These are phyloP conservation scores for Pampusana beccarii DNA, from an alignment of 2,113 vertebrate species.

Conservation along the genomic window DNA sequence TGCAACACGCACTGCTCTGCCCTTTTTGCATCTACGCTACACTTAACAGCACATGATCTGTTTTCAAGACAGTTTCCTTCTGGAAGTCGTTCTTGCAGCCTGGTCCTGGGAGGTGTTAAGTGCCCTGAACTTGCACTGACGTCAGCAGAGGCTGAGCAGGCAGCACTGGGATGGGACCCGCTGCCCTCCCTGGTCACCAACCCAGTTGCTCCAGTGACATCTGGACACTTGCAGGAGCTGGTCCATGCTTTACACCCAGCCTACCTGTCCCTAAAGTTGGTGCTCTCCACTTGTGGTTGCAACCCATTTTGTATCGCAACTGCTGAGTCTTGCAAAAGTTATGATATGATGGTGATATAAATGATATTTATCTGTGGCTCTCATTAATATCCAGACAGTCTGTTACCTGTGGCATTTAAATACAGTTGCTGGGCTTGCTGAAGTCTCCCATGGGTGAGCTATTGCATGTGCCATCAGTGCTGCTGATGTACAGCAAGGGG, in stretches of 20 bases:
- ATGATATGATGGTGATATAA: background rate
- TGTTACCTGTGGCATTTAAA: background rate
- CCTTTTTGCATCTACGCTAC: slow-evolving; percentile 22
- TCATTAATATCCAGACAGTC: background rate
- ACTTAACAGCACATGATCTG: slow-evolving; percentile 51
- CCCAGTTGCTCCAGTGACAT: background rate
- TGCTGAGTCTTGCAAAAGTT: background rate
- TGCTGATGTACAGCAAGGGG: background rate
- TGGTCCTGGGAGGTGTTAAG: slow-evolving; percentile 52
- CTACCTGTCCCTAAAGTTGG: background rate
- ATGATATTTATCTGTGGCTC: background rate
- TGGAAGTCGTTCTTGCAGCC: slow-evolving; percentile 21
- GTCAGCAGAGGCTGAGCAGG: background rate
- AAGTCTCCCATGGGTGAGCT: background rate
- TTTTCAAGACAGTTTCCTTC: slow-evolving; percentile 54
- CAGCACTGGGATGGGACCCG: background rate
- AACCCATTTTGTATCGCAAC: background rate
- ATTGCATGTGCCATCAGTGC: background rate
- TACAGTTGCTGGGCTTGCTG: background rate
- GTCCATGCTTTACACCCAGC: background rate
- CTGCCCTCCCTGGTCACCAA: background rate
- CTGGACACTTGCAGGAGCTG: background rate
- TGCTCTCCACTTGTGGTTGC: background rate
- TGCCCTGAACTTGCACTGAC: slow-evolving; percentile 37
- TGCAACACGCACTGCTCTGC: slow-evolving; percentile 8